A percentile compares a stretch with the other conserved stretches of the same genome.
Evolutionary conservation across 2,113 vertebrate genomes (phyloP).

Genomic region (Mohoua ochrocephala): DNA sequence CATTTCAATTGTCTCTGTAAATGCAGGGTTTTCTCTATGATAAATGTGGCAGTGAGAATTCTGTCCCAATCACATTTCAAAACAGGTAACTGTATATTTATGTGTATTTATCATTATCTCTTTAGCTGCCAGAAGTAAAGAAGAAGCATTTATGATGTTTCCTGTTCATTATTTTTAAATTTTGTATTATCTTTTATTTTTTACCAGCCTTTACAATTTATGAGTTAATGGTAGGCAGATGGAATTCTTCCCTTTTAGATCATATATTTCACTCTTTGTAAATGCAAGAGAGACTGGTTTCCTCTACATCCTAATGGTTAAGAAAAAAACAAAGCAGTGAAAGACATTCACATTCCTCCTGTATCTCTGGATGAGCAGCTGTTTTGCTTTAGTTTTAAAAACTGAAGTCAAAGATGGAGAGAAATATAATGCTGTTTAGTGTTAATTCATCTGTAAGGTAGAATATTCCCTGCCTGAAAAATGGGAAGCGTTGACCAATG

Average conservation of each 20-base stretch:
- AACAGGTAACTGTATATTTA: background rate
- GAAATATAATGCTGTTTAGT: background rate
- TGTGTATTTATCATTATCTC: background rate
- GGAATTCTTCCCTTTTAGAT: background rate
- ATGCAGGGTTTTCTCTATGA: background rate
- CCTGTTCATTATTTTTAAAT: background rate
- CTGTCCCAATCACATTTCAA: background rate
- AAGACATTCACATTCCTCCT: background rate
- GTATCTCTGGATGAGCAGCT: background rate
- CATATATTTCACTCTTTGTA: background rate
- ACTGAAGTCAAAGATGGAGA: background rate
- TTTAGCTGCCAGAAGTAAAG: background rate
- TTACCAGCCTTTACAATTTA: background rate
- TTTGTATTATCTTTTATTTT: background rate
- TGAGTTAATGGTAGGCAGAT: background rate
- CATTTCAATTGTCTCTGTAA: background rate
- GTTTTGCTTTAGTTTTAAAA: slow-evolving; percentile 1
- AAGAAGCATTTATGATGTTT: background rate
- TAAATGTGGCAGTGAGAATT: background rate
- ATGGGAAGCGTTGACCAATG: background rate
- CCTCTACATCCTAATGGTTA: background rate
- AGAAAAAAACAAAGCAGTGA: background rate
- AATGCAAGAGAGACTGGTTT: background rate
- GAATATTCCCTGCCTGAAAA: background rate
- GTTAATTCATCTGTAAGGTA: background rate